A percentile compares a stretch with the other conserved stretches of the same genome.
These are phyloP conservation scores for Callospermophilus lateralis DNA, from an alignment of 2,113 vertebrate genomes.

Conservation along the genomic window DNA sequence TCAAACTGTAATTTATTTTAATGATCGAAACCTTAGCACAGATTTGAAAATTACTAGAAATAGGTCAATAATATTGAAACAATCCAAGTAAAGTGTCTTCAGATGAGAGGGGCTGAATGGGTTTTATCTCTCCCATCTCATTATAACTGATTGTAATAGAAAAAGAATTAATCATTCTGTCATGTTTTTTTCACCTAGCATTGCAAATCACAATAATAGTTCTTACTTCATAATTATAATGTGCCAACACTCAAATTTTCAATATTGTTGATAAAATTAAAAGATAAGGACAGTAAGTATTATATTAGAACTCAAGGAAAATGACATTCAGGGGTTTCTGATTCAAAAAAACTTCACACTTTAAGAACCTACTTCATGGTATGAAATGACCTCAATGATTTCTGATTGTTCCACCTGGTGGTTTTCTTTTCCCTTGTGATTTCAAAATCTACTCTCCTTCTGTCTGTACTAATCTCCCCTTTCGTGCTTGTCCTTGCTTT, in stretches of 20 bases:
- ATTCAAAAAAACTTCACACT: neutral
- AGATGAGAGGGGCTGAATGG: neutral
- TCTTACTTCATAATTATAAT: constrained; percentile 27
- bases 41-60: constrained; percentile 69
- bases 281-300: neutral
- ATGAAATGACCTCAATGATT: neutral
- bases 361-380: neutral
- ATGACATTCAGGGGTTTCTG: neutral
- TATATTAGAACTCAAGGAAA: neutral
- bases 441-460: neutral
- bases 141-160: constrained; percentile 29
- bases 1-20: constrained; percentile 72
- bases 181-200: neutral
- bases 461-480: neutral
- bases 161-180: constrained; percentile 56
- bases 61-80: constrained; percentile 64
- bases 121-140: neutral
- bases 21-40: constrained; percentile 74
- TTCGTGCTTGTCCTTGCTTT: neutral
- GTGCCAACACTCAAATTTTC: neutral
- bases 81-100: constrained; percentile 65
- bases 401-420: neutral
- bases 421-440: neutral
- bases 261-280: constrained; percentile 29
- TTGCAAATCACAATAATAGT: neutral